These are phyloP conservation scores for Harmothoe impar DNA, from an alignment of 2,888 invertebrate genomes.

Conservation along the genomic window DNA sequence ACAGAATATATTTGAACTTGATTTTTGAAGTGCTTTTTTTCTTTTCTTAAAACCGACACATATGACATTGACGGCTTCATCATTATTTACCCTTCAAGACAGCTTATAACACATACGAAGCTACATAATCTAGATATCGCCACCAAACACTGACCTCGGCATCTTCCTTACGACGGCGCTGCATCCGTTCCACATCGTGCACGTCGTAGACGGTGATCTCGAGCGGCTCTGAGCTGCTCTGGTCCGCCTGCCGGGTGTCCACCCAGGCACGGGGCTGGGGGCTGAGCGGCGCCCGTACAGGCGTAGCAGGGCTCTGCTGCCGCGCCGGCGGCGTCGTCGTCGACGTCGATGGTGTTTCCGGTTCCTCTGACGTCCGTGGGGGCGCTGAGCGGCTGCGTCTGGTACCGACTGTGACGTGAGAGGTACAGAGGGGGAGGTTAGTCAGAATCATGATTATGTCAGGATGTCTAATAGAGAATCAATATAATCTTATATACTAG, in stretches of 20 bases:
- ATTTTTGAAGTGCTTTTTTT: too few relatives aligned
- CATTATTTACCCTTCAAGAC: too few relatives aligned
- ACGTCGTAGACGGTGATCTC: conserved; percentile 84
- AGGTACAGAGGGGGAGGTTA: not conserved
- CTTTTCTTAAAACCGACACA: too few relatives aligned
- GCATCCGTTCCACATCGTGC: conserved; percentile 85
- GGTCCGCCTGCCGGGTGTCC: conserved; percentile 75
- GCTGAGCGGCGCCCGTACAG: conserved; percentile 57
- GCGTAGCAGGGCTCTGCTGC: conserved; percentile 66
- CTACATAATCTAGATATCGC: too few relatives aligned
- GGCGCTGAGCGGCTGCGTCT: conserved; percentile 81
- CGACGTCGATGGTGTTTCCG: conserved; percentile 39
- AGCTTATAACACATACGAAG: too few relatives aligned
- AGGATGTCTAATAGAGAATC: not conserved
- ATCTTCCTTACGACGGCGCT: conserved; percentile 84
- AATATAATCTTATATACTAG: conserved; percentile 34
- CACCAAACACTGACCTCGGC: conserved; percentile 77
- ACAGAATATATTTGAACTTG: too few relatives aligned
- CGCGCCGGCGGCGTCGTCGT: conserved; percentile 45
- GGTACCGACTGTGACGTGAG: conserved; percentile 71
- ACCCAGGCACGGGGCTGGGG: conserved; percentile 74
- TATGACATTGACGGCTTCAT: too few relatives aligned
- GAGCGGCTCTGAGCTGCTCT: conserved; percentile 76
- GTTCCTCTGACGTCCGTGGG: conserved; percentile 72
- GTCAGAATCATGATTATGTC: not conserved